phyloP scores from a whole-genome alignment of 2,888 invertebrate species.

The Tanytarsus gracilentus region DNA sequence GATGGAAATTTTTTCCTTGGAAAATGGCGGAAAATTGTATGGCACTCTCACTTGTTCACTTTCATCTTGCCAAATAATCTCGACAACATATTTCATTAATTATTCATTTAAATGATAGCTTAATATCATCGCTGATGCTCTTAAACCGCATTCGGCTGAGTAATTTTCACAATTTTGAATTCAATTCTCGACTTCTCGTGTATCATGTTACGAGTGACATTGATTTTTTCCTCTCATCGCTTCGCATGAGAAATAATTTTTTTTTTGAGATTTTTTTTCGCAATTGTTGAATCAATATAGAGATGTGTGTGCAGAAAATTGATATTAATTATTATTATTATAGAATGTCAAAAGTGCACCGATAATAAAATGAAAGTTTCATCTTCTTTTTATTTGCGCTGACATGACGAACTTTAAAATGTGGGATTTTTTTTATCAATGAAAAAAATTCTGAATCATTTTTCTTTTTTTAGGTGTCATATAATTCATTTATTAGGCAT shows the following conservation, averaged over 20 bases:
- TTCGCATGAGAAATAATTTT: too few relatives aligned
- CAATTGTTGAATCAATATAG: too few relatives aligned
- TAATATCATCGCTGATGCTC: background rate
- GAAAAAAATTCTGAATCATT: too few relatives aligned
- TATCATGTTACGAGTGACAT: conserved; percentile 22
- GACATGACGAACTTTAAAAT: too few relatives aligned
- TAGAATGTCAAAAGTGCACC: too few relatives aligned
- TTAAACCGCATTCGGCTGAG: background rate
- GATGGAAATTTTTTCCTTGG: background rate
- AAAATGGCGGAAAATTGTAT: conserved; percentile 24
- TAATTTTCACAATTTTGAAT: background rate
- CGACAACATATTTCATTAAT: background rate
- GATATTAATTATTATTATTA: too few relatives aligned
- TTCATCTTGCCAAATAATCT: background rate
- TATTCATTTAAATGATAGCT: background rate
- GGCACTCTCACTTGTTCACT: background rate
- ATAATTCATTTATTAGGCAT: too few relatives aligned
- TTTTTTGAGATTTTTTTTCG: background rate
- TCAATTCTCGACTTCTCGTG: background rate
- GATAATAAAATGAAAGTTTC: too few relatives aligned
- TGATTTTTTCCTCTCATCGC: conserved; percentile 2
- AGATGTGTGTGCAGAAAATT: too few relatives aligned
- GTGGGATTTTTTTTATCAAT: too few relatives aligned
- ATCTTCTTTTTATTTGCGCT: too few relatives aligned
- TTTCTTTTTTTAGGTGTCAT: too few relatives aligned